phyloP scores from a whole-genome alignment of 1,140 invertebrate genomes.

The Ceratosolen solmsi region DNA sequence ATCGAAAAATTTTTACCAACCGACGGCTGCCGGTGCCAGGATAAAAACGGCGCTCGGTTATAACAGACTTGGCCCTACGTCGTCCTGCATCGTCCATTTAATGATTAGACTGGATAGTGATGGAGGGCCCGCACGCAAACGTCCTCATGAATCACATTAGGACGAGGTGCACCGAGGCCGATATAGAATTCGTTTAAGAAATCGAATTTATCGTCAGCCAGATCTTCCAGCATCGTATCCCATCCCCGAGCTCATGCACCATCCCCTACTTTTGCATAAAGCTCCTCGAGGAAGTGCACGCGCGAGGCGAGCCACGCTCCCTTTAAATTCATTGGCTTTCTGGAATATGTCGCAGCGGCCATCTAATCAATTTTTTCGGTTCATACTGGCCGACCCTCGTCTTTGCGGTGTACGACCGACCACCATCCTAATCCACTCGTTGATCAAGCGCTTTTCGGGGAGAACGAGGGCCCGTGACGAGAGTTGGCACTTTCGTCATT shows the following conservation, averaged over 20 bases:
- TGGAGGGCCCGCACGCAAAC: neutral
- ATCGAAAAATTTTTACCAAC: too few relatives aligned
- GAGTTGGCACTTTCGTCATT: neutral
- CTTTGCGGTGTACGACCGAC: neutral
- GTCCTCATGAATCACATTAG: constrained; percentile 36
- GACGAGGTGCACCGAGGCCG: neutral
- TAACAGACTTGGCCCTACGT: too few relatives aligned
- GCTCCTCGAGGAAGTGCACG: neutral
- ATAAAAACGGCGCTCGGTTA: too few relatives aligned
- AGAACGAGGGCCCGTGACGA: neutral
- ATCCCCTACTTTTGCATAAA: neutral
- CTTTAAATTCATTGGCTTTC: constrained; percentile 39
- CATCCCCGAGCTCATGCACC: neutral
- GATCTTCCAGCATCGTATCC: neutral
- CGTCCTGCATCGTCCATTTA: neutral
- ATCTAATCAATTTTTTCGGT: constrained; percentile 29
- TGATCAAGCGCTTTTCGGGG: neutral
- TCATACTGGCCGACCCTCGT: neutral
- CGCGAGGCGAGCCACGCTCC: neutral
- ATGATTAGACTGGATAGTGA: neutral
- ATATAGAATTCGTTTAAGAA: constrained; percentile 50
- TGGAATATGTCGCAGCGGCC: neutral
- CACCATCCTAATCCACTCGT: neutral
- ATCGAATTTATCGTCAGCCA: constrained; percentile 43
- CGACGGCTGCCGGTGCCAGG: too few relatives aligned